A percentile compares a stretch with the other conserved stretches of the same genome.
Conservation (phyloP, 2,113 vertebrate species). For the Felis chaus region DNA sequence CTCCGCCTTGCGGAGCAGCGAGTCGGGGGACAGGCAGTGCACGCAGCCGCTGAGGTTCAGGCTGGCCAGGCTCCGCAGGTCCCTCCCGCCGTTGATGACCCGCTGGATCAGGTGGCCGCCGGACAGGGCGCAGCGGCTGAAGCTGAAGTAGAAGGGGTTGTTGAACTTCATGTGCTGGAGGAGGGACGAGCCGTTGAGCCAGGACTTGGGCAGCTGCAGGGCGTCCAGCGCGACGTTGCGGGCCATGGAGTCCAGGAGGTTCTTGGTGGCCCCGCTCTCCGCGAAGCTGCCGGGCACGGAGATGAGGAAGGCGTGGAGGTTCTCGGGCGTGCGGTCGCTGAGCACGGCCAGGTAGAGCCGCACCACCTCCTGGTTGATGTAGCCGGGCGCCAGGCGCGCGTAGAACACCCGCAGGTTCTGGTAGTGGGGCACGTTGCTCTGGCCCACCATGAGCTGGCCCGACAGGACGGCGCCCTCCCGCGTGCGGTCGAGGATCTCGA, state of each 20-base stretch:
- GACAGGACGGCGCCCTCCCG: conserved; percentile 92
- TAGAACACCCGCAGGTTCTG: conserved; percentile 95
- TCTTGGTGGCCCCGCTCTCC: conserved; percentile 90
- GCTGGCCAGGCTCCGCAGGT: conserved; percentile 90
- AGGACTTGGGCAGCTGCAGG: conserved; percentile 94
- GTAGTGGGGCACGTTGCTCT: conserved; percentile 98
- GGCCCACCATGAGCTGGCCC: conserved; percentile 96
- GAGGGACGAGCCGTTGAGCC: conserved; percentile 92
- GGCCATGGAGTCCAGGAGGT: conserved; percentile 93
- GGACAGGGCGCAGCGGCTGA: conserved; percentile 92
- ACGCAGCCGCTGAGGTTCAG: conserved; percentile 95
- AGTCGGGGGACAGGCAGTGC: conserved; percentile 89
- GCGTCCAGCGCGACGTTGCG: conserved; percentile 91
- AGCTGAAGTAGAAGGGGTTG: conserved; percentile 94
- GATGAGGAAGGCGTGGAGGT: conserved; percentile 93
- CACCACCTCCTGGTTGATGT: conserved; percentile 96
- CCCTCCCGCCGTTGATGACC: conserved; percentile 88
- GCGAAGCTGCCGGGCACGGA: conserved; percentile 94
- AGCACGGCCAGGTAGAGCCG: conserved; percentile 96
- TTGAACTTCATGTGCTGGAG: conserved; percentile 92
- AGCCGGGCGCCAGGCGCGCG: conserved; percentile 94
- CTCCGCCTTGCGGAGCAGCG: conserved; percentile 88
- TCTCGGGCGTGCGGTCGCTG: conserved; percentile 93
- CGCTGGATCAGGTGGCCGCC: conserved; percentile 92
- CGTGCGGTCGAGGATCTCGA: conserved; percentile 94